Conservation (phyloP, 2,888 invertebrate species). For the Apamea sordens region DNA sequence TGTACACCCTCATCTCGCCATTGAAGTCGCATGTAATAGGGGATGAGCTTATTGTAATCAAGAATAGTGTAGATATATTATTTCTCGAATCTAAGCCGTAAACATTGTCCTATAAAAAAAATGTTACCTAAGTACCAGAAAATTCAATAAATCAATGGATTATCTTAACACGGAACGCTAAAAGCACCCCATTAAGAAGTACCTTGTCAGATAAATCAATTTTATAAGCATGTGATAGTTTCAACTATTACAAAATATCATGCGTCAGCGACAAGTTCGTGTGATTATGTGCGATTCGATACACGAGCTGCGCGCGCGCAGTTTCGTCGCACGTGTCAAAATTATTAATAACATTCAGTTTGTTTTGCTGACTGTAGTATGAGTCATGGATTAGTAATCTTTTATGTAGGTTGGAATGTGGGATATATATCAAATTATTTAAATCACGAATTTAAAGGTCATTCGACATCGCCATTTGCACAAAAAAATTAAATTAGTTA, state of each 20-base stretch:
- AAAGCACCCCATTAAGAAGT: background rate
- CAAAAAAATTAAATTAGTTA: too few species aligned
- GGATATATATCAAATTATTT: slow-evolving; percentile 2
- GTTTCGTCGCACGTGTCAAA: slow-evolving; percentile 49
- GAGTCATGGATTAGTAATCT: slow-evolving; percentile 34
- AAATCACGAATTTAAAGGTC: background rate
- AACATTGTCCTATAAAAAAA: background rate
- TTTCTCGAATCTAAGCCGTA: background rate
- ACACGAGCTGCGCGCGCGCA: slow-evolving; percentile 27
- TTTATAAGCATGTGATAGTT: slow-evolving; percentile 6
- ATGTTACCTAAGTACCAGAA: background rate
- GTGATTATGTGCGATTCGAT: slow-evolving; percentile 52
- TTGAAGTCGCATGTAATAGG: too few species aligned
- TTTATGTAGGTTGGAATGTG: slow-evolving; percentile 14
- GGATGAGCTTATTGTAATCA: too few species aligned
- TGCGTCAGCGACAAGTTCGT: slow-evolving; percentile 40
- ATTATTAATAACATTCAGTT: slow-evolving; percentile 34
- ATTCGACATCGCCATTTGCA: background rate
- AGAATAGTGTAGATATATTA: background rate
- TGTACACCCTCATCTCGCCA: too few species aligned
- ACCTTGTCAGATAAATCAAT: slow-evolving; percentile 21
- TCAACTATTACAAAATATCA: slow-evolving; percentile 39
- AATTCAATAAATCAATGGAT: background rate
- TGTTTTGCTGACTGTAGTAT: slow-evolving; percentile 37
- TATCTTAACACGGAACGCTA: too few species aligned